A percentile compares a stretch with the other conserved stretches of the same genome.
These are phyloP conservation scores for Smutsia gigantea DNA, from an alignment of 2,797 vertebrate species.

Conservation along the genomic window DNA sequence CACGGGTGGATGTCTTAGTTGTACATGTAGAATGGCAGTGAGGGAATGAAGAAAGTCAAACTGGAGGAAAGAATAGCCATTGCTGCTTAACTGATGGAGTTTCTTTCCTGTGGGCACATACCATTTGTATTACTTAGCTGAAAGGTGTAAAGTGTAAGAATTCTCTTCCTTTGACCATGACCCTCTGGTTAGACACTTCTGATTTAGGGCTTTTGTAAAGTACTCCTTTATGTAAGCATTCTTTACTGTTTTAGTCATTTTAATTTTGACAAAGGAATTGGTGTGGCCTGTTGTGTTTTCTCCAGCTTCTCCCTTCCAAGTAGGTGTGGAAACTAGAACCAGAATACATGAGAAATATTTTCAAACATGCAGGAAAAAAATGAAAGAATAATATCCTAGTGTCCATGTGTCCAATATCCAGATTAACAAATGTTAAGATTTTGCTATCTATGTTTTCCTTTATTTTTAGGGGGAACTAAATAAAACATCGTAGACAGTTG, in stretches of 20 bases:
- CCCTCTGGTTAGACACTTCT: not conserved
- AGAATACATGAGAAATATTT: not conserved
- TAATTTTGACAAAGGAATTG: not conserved
- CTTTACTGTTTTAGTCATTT: not conserved
- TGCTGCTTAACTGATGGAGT: not conserved
- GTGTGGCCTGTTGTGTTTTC: not conserved
- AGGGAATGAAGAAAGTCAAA: not conserved
- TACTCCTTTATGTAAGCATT: not conserved
- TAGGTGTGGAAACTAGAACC: not conserved
- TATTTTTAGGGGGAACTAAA: not conserved
- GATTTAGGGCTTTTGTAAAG: not conserved
- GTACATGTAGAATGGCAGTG: not conserved
- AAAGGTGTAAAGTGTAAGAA: not conserved
- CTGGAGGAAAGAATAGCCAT: not conserved
- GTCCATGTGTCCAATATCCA: not conserved
- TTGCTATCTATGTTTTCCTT: not conserved
- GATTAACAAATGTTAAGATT: not conserved
- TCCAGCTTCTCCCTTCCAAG: not conserved
- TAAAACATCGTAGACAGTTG: not conserved
- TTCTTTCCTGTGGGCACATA: not conserved
- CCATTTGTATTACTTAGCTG: not conserved
- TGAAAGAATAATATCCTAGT: not conserved
- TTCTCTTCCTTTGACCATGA: not conserved
- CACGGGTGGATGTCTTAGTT: not conserved
- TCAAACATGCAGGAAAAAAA: not conserved